A percentile compares a stretch with the other conserved stretches of the same genome.
Evolutionary conservation across 1,140 invertebrate species (phyloP).

Genomic region (Drosophila santomea): DNA sequence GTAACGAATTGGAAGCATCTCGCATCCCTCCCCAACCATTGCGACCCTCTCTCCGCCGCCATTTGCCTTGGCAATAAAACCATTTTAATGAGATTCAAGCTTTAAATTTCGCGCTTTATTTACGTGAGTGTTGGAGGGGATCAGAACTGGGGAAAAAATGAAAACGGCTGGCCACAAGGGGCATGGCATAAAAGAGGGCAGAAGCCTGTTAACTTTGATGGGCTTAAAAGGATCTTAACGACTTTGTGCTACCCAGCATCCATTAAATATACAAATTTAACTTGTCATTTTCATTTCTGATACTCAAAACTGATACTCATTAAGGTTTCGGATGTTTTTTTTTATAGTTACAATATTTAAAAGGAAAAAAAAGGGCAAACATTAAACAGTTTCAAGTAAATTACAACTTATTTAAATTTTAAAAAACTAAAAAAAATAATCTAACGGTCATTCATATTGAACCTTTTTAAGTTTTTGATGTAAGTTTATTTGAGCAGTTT

Average conservation of each 20-base stretch:
- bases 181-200: conserved; percentile 29
- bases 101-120: conserved; percentile 82
- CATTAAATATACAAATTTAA: not conserved
- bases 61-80: conserved; percentile 71
- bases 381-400: no score
- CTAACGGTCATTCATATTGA: no score
- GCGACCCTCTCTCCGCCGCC: conserved; percentile 13
- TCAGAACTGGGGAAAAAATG: not conserved
- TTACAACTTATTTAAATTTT: no score
- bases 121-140: conserved; percentile 53
- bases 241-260: conserved; percentile 4
- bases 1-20: conserved; percentile 72
- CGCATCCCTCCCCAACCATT: not conserved
- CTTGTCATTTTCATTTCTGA: not conserved
- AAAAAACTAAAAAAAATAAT: no score
- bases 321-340: no score
- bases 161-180: conserved; percentile 16
- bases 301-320: no score
- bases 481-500: no score
- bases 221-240: conserved; percentile 1
- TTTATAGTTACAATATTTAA: no score
- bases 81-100: conserved; percentile 81
- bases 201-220: conserved; percentile 39
- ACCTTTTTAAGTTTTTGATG: no score
- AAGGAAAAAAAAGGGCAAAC: no score